Conservation (phyloP, 2,888 invertebrate genomes). For the Ophioninae sp. region DNA sequence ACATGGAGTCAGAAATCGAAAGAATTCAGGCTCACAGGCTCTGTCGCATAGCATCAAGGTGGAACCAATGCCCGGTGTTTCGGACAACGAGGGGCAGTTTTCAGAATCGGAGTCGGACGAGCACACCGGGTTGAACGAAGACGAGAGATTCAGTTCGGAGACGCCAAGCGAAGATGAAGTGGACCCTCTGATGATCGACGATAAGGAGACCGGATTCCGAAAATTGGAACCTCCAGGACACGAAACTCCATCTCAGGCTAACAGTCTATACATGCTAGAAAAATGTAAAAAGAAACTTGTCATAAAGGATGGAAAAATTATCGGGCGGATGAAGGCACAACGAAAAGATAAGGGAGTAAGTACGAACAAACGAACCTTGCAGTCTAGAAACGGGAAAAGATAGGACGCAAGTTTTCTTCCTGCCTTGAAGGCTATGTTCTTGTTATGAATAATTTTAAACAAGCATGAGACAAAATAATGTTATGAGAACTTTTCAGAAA, state of each 20-base stretch:
- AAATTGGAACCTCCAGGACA: conserved; percentile 82
- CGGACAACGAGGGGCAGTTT: conserved; percentile 79
- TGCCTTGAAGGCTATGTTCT: neutral
- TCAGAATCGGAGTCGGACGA: conserved; percentile 77
- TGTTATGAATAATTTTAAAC: neutral
- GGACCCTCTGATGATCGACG: conserved; percentile 79
- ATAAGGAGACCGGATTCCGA: conserved; percentile 81
- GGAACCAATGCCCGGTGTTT: conserved; percentile 74
- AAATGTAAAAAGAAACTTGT: conserved; percentile 89
- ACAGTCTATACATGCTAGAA: conserved; percentile 89
- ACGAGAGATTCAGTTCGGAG: conserved; percentile 75
- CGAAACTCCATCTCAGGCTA: conserved; percentile 81
- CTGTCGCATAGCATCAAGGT: conserved; percentile 68
- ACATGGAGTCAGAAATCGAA: conserved; percentile 64
- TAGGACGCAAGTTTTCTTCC: no score
- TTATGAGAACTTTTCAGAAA: conserved; percentile 81
- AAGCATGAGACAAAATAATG: neutral
- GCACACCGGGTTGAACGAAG: conserved; percentile 74
- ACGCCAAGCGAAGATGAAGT: conserved; percentile 78
- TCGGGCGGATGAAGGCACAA: conserved; percentile 88
- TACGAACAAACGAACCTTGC: conserved; percentile 29
- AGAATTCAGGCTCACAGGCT: conserved; percentile 69
- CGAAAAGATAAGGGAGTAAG: conserved; percentile 89
- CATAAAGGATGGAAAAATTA: conserved; percentile 86
- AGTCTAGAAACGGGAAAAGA: neutral